Evolutionary conservation across 2,113 vertebrate genomes (phyloP).

Genomic region (Malurus elegans): DNA sequence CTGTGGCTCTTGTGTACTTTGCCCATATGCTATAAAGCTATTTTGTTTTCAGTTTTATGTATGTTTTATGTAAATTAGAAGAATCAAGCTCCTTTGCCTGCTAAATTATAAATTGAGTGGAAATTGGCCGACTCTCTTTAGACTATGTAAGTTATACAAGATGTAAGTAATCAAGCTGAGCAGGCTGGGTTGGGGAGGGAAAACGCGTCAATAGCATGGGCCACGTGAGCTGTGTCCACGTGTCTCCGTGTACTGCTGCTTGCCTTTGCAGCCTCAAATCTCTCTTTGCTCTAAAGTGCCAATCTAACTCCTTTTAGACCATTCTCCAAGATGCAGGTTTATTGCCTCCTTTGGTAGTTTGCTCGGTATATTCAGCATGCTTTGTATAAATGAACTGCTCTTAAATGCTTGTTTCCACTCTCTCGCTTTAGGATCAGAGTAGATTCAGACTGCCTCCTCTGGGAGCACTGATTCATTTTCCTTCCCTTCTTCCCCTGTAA

Average conservation of each 20-base stretch:
- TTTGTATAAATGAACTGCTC: conserved; percentile 1
- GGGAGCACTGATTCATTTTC: not conserved
- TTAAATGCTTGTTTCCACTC: not conserved
- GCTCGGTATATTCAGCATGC: not conserved
- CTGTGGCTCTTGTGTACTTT: conserved; percentile 1
- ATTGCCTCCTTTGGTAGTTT: not conserved
- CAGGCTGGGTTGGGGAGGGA: not conserved
- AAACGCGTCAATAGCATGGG: not conserved
- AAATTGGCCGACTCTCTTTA: conserved; percentile 15
- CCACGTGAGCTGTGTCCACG: not conserved
- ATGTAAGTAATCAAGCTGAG: conserved; percentile 27
- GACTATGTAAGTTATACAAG: not conserved
- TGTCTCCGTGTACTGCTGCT: not conserved
- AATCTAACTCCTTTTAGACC: not conserved
- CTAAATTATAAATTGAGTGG: conserved; percentile 55
- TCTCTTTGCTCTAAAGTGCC: not conserved
- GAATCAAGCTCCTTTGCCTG: not conserved
- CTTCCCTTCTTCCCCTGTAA: not conserved
- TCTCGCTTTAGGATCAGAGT: not conserved
- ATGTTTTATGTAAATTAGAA: conserved; percentile 47
- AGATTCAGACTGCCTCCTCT: not conserved
- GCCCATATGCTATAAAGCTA: conserved; percentile 16
- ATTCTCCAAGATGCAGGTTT: not conserved
- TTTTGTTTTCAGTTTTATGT: conserved; percentile 32
- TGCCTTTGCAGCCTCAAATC: not conserved